Conservation (phyloP, 2,113 vertebrate genomes). For the Pitta sordida region DNA sequence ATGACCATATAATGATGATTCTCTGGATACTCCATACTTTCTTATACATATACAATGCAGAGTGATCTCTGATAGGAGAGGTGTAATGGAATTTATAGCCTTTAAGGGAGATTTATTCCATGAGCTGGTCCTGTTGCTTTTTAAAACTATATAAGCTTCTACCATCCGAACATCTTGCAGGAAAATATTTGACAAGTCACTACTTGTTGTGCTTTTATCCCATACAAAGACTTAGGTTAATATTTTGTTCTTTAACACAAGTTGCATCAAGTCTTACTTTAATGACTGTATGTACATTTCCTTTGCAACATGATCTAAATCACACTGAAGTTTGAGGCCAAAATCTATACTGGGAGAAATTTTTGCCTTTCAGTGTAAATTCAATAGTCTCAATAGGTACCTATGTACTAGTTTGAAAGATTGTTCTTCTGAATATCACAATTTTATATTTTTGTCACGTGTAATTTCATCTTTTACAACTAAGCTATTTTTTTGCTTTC, state of each 20-base stretch:
- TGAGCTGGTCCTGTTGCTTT: background rate
- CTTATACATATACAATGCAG: background rate
- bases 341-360: background rate
- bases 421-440: background rate
- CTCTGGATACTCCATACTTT: background rate
- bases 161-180: background rate
- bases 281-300: background rate
- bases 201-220: background rate
- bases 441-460: background rate
- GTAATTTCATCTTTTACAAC: background rate
- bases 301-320: background rate
- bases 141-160: background rate
- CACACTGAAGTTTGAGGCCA: background rate
- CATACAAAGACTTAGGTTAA: background rate
- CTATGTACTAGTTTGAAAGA: background rate
- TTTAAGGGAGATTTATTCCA: background rate
- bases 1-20: background rate
- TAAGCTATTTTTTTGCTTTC: background rate
- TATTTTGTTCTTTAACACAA: background rate
- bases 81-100: background rate
- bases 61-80: background rate
- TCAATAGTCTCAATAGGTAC: background rate
- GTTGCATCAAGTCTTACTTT: background rate
- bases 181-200: background rate
- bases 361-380: background rate